phyloP scores from a whole-genome alignment of 2,113 vertebrate genomes.

The Dryoscopus gambensis region DNA sequence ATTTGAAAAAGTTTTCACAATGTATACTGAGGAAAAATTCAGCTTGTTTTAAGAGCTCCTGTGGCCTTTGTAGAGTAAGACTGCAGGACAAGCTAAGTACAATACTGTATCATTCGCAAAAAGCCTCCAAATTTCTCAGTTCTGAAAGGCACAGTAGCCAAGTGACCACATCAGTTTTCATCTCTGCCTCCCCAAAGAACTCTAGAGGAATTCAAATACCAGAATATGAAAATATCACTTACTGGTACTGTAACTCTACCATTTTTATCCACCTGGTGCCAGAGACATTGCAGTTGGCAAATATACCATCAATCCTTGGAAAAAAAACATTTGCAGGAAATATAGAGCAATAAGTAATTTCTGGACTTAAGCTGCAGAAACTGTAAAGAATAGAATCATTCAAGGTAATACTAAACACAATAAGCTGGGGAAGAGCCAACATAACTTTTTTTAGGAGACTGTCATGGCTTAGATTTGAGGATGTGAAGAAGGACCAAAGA shows the following conservation, averaged over 20 bases:
- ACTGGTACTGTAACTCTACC: not conserved
- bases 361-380: not conserved
- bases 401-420: not conserved
- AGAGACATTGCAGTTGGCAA: not conserved
- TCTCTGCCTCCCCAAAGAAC: not conserved
- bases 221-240: not conserved
- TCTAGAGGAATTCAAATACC: not conserved
- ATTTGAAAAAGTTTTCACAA: conserved; percentile 35
- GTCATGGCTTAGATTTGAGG: not conserved
- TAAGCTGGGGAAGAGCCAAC: not conserved
- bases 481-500: not conserved
- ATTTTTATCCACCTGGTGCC: not conserved
- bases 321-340: not conserved
- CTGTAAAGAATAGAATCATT: not conserved
- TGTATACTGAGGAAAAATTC: not conserved
- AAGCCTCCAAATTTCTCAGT: not conserved
- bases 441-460: not conserved
- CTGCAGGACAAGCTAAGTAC: not conserved
- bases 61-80: not conserved
- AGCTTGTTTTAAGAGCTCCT: not conserved
- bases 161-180: not conserved
- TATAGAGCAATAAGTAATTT: not conserved
- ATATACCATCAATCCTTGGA: not conserved
- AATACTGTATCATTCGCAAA: not conserved
- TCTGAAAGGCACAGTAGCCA: conserved; percentile 1